A percentile compares a stretch with the other conserved stretches of the same genome.
Evolutionary conservation across 2,888 invertebrate genomes (phyloP).

Genomic region (Tetheella fluctuosa): DNA sequence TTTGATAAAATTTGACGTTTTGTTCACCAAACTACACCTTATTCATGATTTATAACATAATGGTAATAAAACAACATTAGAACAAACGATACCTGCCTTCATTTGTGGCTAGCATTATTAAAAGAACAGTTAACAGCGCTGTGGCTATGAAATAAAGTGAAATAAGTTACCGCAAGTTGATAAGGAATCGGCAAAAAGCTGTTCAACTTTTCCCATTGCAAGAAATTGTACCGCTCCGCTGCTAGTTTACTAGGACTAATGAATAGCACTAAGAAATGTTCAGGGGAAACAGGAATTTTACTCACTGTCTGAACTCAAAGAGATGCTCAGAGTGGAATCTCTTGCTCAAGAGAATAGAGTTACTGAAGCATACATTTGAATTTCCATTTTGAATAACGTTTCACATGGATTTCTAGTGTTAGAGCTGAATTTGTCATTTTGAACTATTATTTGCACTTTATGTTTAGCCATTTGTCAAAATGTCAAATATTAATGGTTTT

Average conservation of each 20-base stretch:
- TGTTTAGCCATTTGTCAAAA: no score
- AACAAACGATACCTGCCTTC: neutral
- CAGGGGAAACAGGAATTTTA: conserved; percentile 22
- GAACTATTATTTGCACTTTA: neutral
- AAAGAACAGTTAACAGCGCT: neutral
- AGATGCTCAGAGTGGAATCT: conserved; percentile 16
- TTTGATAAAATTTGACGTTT: no score
- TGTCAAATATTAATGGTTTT: no score
- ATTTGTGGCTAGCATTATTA: neutral
- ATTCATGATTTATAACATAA: no score
- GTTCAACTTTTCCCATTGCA: conserved; percentile 12
- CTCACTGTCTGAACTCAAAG: conserved; percentile 20
- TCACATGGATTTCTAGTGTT: neutral
- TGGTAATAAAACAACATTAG: no score
- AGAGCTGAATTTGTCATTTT: conserved; percentile 9
- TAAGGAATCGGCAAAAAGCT: conserved; percentile 12
- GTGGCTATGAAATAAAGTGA: neutral
- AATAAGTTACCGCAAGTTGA: conserved; percentile 6
- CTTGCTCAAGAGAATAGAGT: conserved; percentile 15
- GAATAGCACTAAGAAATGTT: conserved; percentile 19
- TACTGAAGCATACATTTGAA: conserved; percentile 14
- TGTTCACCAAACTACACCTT: no score
- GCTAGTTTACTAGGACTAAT: conserved; percentile 20
- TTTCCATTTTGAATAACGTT: conserved; percentile 8
- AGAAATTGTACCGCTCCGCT: conserved; percentile 21